Evolutionary conservation across 2,797 vertebrate genomes (phyloP), one percentile per base, ranked within the genome.

Genomic region (Lepilemur ruficaudatus): DNA sequence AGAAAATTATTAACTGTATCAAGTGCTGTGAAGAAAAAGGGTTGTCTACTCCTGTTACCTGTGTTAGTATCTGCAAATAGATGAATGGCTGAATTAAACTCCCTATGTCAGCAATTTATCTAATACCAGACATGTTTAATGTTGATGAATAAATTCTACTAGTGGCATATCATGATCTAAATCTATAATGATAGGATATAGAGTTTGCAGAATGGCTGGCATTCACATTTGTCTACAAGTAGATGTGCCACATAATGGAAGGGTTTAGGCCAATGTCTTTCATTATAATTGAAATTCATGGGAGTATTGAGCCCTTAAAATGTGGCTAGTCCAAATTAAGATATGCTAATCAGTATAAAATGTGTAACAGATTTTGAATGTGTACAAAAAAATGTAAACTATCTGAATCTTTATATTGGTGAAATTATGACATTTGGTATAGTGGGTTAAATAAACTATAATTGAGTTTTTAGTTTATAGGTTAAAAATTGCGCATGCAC

Each of bases 361-460:
- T 14, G 41, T 23, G 46, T 20, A 46, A 22, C 59, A 61, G 48
- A 38, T 78, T 96, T 67, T 80, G 14, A 69, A 90, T 9, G 57
- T 85, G 8, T 87, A 57, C 15, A 22, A 73, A 76, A 76, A 63
- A 87, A 59, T 72, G 20, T 70, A 55, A 94, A 59, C 41, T 86
- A 70, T 13, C 41, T 91, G 38, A 86, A 14, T 83, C 86, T 93
- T 92, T 94, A 80, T 87, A 57, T 30, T 92, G 10, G 28, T 93
- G 32, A 92, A 93, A 76, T 91, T 72, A 55, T 23, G 35, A 84
- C 41, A 84, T 76, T 94, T 96, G 20, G 2, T 55, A 70, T 82
- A 38, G 1, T 91, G 38, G 41, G 14, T 84, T 90, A 93, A 95
- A n/a, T 94, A 93, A 96, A 95, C 73, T 81, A n/a, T 14, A 84